Percentiles rank a stretch among this genome's conserved stretches.
Conservation (phyloP, 2,113 vertebrate genomes). For the Hystrix cristata region DNA sequence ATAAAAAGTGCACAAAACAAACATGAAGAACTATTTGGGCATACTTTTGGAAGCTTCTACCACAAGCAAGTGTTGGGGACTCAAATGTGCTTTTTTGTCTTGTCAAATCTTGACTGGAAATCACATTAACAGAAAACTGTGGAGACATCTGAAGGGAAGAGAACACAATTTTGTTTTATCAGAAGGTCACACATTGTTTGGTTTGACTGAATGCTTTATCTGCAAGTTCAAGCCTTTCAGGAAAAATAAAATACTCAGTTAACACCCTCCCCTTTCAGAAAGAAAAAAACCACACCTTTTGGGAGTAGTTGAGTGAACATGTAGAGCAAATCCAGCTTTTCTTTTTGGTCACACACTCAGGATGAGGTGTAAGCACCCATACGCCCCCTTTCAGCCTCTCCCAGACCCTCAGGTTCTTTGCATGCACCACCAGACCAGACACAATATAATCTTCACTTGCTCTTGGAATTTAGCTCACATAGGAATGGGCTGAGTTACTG, state of each 20-base stretch:
- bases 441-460: conserved; percentile 50
- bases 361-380: conserved; percentile 4
- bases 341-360: conserved; percentile 9
- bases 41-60: background rate
- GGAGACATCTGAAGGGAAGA: background rate
- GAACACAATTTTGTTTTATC: conserved; percentile 43
- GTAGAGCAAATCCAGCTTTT: conserved; percentile 8
- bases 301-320: conserved; percentile 8
- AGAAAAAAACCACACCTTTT: background rate
- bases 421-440: conserved; percentile 50
- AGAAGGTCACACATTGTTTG: conserved; percentile 58
- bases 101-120: conserved; percentile 48
- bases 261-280: conserved; percentile 55
- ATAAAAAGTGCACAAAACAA: background rate
- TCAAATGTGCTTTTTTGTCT: background rate
- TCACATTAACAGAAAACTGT: background rate
- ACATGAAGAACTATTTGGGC: background rate
- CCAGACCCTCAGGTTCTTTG: conserved; percentile 54
- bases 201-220: conserved; percentile 25
- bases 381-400: conserved; percentile 64
- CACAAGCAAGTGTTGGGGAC: background rate
- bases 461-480: conserved; percentile 54
- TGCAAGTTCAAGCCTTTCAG: conserved; percentile 55
- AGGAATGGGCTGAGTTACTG: conserved; percentile 50
- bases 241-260: background rate